Evolutionary conservation across 2,797 vertebrate genomes (phyloP), one percentile per base, ranked within the genome.

Genomic region (Falco concolor): DNA sequence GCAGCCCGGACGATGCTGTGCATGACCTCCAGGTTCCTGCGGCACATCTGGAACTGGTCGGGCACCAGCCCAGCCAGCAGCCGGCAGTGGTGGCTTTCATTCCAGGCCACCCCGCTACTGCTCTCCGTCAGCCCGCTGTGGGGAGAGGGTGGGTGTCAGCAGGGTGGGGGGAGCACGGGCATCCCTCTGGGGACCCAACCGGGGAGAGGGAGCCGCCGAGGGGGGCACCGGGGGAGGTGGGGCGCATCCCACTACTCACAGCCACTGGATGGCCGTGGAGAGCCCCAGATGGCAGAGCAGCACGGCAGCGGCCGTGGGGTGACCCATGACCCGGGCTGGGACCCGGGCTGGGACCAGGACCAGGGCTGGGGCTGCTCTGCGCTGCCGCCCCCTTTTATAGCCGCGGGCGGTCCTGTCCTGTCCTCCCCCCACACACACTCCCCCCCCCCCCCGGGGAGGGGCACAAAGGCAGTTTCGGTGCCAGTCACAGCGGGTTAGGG

Each of bases 21-120:
- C 98, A 98, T 98, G 49, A 97, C 95, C 93, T 98, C 98, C 87
- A 98, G 93, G 96, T 98, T 98, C 59, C 98, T 91, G 18, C 97
- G 97, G 91, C 98, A 98, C 53, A 98, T 90, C 88, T 98, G 98
- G 42, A 97, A 45, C 95, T 98, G 98, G 61, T 97, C 98, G 1
- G 98, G 97, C 38, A 87, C 92, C 72, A 98, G 84, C 4, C 96
- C 95, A 8, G 96, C 87, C 5, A 98, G 94, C 42, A 98, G 92
- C 72, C 96, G 96, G 92, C 98, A 98, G 77, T 98, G 98, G 42
- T 98, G 97, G 53, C 97, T 98, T 61, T 98, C 94, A 32, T 98
- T 98, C 98, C 98, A 98, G 14, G 95, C 90, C 65, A 98, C 95
- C 28, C 88, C 64, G 28, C 97, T 96, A n/a, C 97, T 90, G 13